Percentiles rank a stretch among this genome's conserved stretches.
Conservation (phyloP, 1,140 invertebrate species). For the Papilio aristodemus region DNA sequence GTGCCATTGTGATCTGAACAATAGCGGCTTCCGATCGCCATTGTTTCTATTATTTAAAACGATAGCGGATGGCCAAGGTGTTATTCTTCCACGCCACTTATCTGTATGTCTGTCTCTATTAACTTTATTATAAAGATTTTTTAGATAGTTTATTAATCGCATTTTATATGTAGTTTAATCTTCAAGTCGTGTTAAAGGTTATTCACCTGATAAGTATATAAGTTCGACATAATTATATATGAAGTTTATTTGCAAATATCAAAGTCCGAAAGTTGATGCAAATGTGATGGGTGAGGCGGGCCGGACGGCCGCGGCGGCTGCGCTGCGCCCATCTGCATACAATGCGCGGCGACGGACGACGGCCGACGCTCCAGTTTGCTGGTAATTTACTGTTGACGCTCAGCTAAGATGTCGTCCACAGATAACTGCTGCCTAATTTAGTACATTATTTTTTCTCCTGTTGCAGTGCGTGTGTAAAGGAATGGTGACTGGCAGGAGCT, state of each 20-base stretch:
- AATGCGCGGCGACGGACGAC: constrained; percentile 42
- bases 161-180: too few species aligned
- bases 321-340: constrained; percentile 78
- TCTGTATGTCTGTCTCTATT: constrained; percentile 45
- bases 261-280: constrained; percentile 69
- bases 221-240: constrained; percentile 48
- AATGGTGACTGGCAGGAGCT: too few species aligned
- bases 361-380: constrained; percentile 59
- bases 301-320: constrained; percentile 38
- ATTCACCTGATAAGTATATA: neutral
- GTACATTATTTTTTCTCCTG: neutral
- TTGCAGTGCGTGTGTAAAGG: too few species aligned
- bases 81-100: constrained; percentile 40
- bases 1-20: constrained; percentile 72
- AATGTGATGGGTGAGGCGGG: constrained; percentile 54
- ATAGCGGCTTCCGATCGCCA: constrained; percentile 62
- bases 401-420: constrained; percentile 65
- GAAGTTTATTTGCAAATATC: constrained; percentile 55
- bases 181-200: neutral
- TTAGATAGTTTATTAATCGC: too few species aligned
- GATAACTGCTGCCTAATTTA: constrained; percentile 65
- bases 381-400: constrained; percentile 64
- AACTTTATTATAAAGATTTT: constrained; percentile 5
- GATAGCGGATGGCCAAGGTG: constrained; percentile 50
- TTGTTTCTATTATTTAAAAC: constrained; percentile 76